These are phyloP conservation scores for Pogonomyrmex barbatus DNA, from an alignment of 1,140 invertebrate genomes.

Conservation along the genomic window DNA sequence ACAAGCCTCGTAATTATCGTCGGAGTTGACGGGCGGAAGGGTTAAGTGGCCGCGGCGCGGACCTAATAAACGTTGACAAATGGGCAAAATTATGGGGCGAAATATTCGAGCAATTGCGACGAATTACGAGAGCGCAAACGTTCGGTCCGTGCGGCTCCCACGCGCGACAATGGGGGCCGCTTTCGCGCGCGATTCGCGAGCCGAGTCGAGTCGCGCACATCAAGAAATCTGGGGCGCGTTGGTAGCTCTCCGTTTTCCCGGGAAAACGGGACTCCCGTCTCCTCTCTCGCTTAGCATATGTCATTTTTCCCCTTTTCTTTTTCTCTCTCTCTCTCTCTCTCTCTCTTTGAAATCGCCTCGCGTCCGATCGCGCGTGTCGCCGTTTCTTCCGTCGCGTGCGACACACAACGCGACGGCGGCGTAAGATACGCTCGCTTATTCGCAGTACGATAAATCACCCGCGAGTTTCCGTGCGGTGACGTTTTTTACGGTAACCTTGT, in stretches of 20 bases:
- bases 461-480: slow-evolving; percentile 55
- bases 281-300: neutral
- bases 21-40: neutral
- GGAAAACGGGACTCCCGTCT: slow-evolving; percentile 1
- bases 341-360: neutral
- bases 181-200: neutral
- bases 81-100: slow-evolving; percentile 39
- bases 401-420: neutral
- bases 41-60: slow-evolving; percentile 61
- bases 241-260: neutral
- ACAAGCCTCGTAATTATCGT: slow-evolving; percentile 42
- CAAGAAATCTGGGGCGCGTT: slow-evolving; percentile 23
- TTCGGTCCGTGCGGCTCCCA: neutral
- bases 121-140: neutral
- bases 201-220: neutral
- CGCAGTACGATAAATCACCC: slow-evolving; percentile 33
- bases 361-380: neutral
- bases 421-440: slow-evolving; percentile 3
- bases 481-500: slow-evolving; percentile 61
- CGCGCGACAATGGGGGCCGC: neutral
- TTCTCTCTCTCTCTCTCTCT: too few relatives aligned
- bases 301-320: neutral
- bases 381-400: slow-evolving; percentile 24
- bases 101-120: slow-evolving; percentile 44
- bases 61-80: slow-evolving; percentile 60